Evolutionary conservation across 2,797 vertebrate genomes (phyloP).

Genomic region (Enteromius anoplus): DNA sequence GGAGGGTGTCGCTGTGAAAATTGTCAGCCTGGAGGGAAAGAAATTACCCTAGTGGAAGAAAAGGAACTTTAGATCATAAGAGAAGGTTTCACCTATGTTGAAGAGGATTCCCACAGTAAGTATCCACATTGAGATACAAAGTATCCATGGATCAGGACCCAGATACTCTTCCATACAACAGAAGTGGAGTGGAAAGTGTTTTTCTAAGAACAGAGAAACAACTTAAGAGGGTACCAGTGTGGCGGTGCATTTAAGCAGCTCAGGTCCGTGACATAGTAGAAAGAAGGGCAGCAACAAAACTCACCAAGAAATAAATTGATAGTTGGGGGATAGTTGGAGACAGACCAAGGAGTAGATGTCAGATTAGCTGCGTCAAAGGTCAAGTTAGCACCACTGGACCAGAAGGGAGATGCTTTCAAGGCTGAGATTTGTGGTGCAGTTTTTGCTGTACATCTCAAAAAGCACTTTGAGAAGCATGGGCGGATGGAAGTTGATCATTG

Average conservation of each 20-base stretch:
- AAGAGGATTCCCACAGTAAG: background rate
- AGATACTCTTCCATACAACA: background rate
- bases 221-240: background rate
- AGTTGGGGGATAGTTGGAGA: background rate
- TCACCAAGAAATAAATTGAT: background rate
- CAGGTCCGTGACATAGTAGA: background rate
- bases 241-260: background rate
- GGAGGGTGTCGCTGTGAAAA: too few relatives aligned
- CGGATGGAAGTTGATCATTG: background rate
- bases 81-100: background rate
- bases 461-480: background rate
- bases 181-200: background rate
- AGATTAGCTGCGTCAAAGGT: background rate
- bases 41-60: too few relatives aligned
- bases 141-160: conserved; percentile 3
- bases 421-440: background rate
- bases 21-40: too few relatives aligned
- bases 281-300: background rate
- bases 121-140: background rate
- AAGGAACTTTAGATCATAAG: too few relatives aligned
- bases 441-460: background rate
- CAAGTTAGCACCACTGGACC: too few relatives aligned
- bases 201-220: background rate
- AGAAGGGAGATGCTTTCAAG: background rate
- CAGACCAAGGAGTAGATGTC: background rate